These are phyloP conservation scores for Danionella cerebrum DNA, from an alignment of 2,113 vertebrate genomes.

Conservation along the genomic window DNA sequence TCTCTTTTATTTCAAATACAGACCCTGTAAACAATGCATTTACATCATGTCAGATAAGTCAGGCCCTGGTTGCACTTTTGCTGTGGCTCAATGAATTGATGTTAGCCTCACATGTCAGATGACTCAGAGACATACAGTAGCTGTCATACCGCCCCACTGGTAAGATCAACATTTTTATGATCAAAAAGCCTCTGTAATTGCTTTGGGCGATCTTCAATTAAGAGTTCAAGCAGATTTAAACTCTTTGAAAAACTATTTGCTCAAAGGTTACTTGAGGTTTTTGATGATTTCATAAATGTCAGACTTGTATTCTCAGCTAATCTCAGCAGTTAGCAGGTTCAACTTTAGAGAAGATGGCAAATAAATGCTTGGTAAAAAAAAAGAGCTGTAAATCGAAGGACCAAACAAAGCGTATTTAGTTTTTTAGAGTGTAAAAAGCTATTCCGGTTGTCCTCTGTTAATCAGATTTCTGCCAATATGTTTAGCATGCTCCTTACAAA, in stretches of 20 bases:
- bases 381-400: too few relatives aligned
- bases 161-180: conserved; percentile 21
- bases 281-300: background rate
- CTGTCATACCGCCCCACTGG: conserved; percentile 25
- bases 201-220: background rate
- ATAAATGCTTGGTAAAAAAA: too few relatives aligned
- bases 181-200: conserved; percentile 15
- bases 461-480: too few relatives aligned
- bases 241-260: background rate
- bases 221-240: background rate
- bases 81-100: conserved; percentile 40
- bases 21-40: too few relatives aligned
- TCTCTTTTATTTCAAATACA: too few relatives aligned
- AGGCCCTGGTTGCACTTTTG: too few relatives aligned
- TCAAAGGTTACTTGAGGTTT: background rate
- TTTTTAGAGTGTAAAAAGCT: conserved; percentile 21
- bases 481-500: too few relatives aligned
- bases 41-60: too few relatives aligned
- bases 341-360: background rate
- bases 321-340: background rate
- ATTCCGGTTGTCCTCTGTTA: too few relatives aligned
- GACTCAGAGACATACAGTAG: conserved; percentile 50
- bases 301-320: background rate
- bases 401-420: conserved; percentile 20
- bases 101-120: conserved; percentile 41